phyloP scores from a whole-genome alignment of 2,888 invertebrate genomes.

The Calliphora vomitoria region DNA sequence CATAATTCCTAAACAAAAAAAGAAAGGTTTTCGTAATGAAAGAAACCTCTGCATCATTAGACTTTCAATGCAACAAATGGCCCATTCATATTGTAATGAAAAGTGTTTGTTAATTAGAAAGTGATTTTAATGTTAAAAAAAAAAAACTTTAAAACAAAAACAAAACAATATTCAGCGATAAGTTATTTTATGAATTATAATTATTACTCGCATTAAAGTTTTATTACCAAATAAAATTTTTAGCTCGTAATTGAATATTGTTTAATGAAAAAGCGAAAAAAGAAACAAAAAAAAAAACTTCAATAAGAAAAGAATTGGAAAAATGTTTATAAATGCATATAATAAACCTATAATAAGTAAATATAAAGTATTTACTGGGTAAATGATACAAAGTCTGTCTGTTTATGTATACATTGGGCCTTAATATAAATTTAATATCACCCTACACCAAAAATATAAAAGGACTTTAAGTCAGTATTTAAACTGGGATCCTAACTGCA shows the following conservation, averaged over 20 bases:
- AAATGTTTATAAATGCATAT: not conserved
- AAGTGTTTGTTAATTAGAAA: constrained; percentile 59
- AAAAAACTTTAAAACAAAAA: constrained; percentile 40
- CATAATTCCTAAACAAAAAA: not conserved
- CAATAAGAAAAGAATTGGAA: constrained; percentile 24
- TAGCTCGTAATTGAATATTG: constrained; percentile 31
- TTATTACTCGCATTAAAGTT: constrained; percentile 51
- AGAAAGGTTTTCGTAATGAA: not conserved
- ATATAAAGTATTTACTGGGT: not conserved
- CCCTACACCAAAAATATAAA: no score
- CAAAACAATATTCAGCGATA: constrained; percentile 60
- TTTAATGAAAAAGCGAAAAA: constrained; percentile 2
- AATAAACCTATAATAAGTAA: not conserved
- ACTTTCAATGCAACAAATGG: constrained; percentile 7
- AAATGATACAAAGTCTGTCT: not conserved
- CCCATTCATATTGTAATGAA: constrained; percentile 45
- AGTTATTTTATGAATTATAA: constrained; percentile 69
- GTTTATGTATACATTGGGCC: not conserved
- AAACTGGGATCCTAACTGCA: no score
- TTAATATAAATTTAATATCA: no score
- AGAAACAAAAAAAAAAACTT: not conserved
- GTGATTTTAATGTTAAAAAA: constrained; percentile 43
- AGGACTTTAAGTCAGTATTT: no score
- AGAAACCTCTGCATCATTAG: not conserved
- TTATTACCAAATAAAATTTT: constrained; percentile 60